A percentile compares a stretch with the other conserved stretches of the same genome.
Evolutionary conservation across 1,140 invertebrate genomes (phyloP).

Genomic region (Hydropsyche tenuis): DNA sequence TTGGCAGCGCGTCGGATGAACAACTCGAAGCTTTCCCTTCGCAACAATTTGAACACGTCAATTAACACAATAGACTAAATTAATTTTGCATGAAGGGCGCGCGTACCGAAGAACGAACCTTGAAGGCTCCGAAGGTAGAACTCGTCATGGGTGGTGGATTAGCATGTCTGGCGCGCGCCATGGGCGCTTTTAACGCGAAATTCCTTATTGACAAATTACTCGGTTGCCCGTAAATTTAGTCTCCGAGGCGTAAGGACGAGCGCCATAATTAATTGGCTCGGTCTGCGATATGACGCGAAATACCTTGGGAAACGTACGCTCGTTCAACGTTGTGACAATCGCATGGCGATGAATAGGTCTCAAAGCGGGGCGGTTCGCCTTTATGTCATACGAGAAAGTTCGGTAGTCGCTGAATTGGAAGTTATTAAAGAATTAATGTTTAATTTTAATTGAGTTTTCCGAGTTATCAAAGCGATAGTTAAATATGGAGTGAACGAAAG

Average conservation of each 20-base stretch:
- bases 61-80: constrained; percentile 17
- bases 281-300: constrained; percentile 18
- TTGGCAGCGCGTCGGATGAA: too few species aligned
- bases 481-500: too few species aligned
- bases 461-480: too few species aligned
- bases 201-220: constrained; percentile 35
- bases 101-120: background rate
- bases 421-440: too few species aligned
- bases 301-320: background rate
- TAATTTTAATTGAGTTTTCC: too few species aligned
- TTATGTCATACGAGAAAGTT: too few species aligned
- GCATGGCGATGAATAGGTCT: too few species aligned
- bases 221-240: constrained; percentile 26
- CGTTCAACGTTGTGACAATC: background rate
- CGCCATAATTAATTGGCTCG: constrained; percentile 29
- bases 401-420: too few species aligned
- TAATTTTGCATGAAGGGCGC: constrained; percentile 2
- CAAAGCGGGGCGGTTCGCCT: too few species aligned
- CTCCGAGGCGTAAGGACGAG: constrained; percentile 5
- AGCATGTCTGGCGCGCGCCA: constrained; percentile 1
- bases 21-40: too few species aligned
- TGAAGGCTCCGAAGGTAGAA: background rate
- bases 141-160: background rate
- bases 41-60: background rate
- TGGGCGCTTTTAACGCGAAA: constrained; percentile 16